Evolutionary conservation across 2,797 vertebrate genomes (phyloP), one percentile per base, ranked within the genome.

Genomic region (Enteromius thamalakanensis): DNA sequence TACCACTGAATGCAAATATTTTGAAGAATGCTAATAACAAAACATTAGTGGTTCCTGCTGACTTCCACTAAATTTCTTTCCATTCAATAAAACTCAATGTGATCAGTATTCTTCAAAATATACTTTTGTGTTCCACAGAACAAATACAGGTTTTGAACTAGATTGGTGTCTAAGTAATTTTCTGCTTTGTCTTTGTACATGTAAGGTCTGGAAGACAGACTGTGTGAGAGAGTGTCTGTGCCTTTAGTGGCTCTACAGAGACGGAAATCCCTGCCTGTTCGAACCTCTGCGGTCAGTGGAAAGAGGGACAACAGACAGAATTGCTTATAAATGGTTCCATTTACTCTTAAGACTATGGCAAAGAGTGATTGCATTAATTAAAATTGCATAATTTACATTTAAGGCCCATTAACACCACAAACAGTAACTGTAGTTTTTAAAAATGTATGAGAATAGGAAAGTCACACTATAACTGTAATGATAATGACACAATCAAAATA

Each of bases 181-280:
- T 71, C 40, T 47, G 40, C 76, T 45, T 29, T 71, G 4, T 77
- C 8, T 9, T 72, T 26, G 69, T 76, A 85, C 29, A 4, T 17
- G 8, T 51, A 75, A 87, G 86, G 85, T 79, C 51, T 89, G 69
- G 88, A 87, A 29, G 87, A 79, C 19, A 71, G 60, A 34, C 29
- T 32, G n/a, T 75, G 37, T 72, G 88, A 89, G 40, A 86, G 74
- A 32, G 60, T 85, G 14, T 64, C 86, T 49, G 80, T 89, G 51
- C 88, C 88, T 40, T 69, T 80, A 47, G 34, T n/a, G 19, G 83
- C 83, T 69, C 71, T 88, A 72, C 87, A 89, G 62, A 87, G 88
- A 64, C 75, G 87, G 45, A 89, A 86, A 79, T 89, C 88, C 5
- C 64, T 89, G 49, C 87, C 88, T 34, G 87, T 89, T 5, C 83